Evolutionary conservation across 2,797 vertebrate species (phyloP).

Genomic region (Chiroxiphia lanceolata): DNA sequence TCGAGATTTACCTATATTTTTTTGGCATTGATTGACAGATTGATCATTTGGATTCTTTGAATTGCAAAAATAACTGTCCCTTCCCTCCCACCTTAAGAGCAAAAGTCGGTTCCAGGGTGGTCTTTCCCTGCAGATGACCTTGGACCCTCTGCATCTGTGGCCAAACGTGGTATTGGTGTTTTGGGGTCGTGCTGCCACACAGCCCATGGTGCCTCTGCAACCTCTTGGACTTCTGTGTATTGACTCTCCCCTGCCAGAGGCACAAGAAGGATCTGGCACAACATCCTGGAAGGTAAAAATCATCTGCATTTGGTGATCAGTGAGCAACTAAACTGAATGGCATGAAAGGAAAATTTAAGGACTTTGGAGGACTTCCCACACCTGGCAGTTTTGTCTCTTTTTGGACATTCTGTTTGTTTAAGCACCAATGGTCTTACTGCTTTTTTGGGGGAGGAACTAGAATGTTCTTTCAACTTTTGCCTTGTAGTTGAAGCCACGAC

Average conservation of each 20-base stretch:
- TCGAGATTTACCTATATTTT: slow-evolving; percentile 47
- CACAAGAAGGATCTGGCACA: not conserved
- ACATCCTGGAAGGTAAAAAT: not conserved
- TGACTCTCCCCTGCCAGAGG: not conserved
- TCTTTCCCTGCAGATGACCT: not conserved
- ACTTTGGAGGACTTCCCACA: not conserved
- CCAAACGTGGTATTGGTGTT: not conserved
- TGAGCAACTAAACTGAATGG: not conserved
- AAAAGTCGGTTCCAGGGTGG: not conserved
- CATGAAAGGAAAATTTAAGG: not conserved
- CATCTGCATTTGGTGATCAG: not conserved
- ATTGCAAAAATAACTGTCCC: not conserved
- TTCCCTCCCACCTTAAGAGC: not conserved
- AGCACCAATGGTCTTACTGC: not conserved
- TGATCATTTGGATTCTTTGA: not conserved
- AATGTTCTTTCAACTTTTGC: slow-evolving; percentile 29
- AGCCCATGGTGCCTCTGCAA: not conserved
- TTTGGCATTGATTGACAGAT: not conserved
- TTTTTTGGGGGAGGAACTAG: slow-evolving; percentile 25
- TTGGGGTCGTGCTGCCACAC: not conserved
- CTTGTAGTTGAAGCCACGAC: slow-evolving; percentile 53
- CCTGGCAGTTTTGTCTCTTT: not conserved
- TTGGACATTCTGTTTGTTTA: slow-evolving; percentile 26
- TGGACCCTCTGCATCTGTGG: not conserved
- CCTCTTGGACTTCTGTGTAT: not conserved